Percentiles rank a stretch among this genome's conserved stretches.
phyloP scores from a whole-genome alignment of 2,888 invertebrate genomes.

The Sicus ferrugineus region DNA sequence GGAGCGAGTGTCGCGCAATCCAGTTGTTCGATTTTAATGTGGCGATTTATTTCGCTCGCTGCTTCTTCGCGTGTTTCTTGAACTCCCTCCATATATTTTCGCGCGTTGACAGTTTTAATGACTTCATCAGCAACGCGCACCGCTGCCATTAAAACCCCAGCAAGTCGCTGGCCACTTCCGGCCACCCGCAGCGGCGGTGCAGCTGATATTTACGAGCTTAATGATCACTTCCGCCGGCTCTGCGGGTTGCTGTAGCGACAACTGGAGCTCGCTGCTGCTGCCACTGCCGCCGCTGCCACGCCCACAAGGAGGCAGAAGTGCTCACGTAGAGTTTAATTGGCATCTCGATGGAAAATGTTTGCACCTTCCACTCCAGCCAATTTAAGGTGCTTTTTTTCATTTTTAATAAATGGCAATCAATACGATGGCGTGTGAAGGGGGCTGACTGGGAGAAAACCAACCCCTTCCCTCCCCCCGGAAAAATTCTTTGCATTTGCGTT shows the following conservation, averaged over 20 bases:
- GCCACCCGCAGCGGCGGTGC: constrained; percentile 41
- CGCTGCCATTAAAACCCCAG: constrained; percentile 29
- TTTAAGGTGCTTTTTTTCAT: too few relatives aligned
- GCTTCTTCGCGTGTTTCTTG: too few relatives aligned
- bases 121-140: constrained; percentile 3
- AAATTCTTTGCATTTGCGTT: too few relatives aligned
- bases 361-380: not conserved
- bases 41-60: not conserved
- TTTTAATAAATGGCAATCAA: too few relatives aligned
- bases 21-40: not conserved
- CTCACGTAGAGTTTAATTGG: not conserved
- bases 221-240: constrained; percentile 39
- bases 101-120: constrained; percentile 26
- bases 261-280: constrained; percentile 11
- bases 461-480: too few relatives aligned
- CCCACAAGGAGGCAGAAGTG: not conserved
- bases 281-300: constrained; percentile 26
- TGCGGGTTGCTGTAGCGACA: not conserved
- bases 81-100: not conserved
- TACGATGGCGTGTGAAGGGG: too few relatives aligned
- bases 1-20: not conserved
- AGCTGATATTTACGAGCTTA: constrained; percentile 43
- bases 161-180: constrained; percentile 42
- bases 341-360: constrained; percentile 5
- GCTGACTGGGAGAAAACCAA: too few relatives aligned